phyloP scores from a whole-genome alignment of 2,113 vertebrate genomes.

The Macrotus californicus region DNA sequence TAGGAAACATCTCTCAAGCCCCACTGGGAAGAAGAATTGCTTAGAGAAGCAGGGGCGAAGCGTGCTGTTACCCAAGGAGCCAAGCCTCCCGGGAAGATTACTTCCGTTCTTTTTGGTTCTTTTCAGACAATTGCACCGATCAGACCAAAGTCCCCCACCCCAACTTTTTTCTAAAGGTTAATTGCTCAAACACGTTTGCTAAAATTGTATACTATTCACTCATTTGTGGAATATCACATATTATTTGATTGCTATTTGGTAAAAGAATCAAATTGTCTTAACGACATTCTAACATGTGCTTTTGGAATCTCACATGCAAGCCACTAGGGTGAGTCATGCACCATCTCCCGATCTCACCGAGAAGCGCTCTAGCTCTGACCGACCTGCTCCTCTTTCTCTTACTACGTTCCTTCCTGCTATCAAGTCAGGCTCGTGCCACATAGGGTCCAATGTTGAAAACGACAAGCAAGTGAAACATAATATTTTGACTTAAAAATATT shows the following conservation, averaged over 20 bases:
- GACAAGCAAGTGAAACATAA: background rate
- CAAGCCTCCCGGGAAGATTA: background rate
- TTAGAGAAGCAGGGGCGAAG: background rate
- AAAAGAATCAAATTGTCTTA: background rate
- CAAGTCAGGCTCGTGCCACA: background rate
- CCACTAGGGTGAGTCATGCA: background rate
- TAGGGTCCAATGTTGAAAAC: background rate
- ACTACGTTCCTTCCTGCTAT: background rate
- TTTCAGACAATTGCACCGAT: background rate
- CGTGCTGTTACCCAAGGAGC: background rate
- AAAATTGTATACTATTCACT: background rate
- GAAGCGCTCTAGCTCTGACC: background rate
- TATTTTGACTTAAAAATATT: background rate
- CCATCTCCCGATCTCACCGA: background rate
- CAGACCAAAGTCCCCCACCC: background rate
- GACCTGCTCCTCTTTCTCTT: background rate
- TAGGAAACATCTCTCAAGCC: background rate
- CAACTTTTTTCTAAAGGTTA: background rate
- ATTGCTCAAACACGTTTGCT: background rate
- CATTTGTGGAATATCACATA: background rate
- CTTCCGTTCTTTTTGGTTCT: background rate
- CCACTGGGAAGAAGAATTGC: background rate
- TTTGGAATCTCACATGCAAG: background rate
- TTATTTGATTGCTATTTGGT: background rate
- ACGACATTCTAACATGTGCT: background rate